Conservation (phyloP, 2,113 vertebrate species). For the Calypte anna region DNA sequence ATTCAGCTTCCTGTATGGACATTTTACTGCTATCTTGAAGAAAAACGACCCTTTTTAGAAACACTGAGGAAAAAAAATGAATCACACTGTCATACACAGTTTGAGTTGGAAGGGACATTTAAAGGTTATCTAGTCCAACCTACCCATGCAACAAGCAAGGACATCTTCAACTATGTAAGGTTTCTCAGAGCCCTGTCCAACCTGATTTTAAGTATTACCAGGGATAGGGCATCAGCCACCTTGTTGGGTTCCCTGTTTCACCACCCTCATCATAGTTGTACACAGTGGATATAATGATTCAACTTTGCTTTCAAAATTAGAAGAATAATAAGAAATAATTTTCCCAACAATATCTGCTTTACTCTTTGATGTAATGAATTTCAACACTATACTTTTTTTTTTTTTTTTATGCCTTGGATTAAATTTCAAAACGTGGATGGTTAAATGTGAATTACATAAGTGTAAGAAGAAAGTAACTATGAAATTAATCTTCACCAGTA, state of each 20-base stretch:
- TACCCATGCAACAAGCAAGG: neutral
- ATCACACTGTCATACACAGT: rapidly evolving
- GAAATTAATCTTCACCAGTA: neutral
- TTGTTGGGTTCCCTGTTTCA: neutral
- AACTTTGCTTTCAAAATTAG: neutral
- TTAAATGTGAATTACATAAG: neutral
- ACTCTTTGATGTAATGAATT: neutral
- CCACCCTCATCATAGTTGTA: neutral
- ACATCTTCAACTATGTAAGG: neutral
- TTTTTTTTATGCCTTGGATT: neutral
- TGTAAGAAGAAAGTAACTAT: neutral
- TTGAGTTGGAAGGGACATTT: neutral
- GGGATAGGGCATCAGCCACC: neutral
- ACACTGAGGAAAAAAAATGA: neutral
- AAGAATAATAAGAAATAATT: neutral
- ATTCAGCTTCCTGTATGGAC: neutral
- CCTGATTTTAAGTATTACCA: neutral
- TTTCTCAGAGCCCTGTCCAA: no score
- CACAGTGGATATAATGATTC: neutral
- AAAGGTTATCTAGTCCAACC: rapidly evolving
- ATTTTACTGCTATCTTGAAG: neutral
- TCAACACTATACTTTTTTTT: neutral
- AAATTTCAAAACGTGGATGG: neutral
- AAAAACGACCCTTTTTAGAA: neutral
- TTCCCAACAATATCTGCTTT: neutral